These are phyloP conservation scores for Onthophagus sagittarius DNA, from an alignment of 2,888 invertebrate genomes.

Conservation along the genomic window DNA sequence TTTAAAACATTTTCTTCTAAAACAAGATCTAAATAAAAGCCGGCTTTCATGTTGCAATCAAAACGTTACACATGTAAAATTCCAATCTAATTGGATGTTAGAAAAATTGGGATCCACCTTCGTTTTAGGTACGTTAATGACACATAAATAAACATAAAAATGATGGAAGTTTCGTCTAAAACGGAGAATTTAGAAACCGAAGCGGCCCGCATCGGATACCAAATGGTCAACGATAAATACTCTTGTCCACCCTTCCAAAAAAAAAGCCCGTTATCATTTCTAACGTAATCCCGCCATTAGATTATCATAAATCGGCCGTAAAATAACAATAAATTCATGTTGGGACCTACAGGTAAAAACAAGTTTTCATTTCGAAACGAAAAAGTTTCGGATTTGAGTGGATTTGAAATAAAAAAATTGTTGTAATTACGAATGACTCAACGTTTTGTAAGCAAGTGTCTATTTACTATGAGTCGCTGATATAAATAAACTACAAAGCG, in stretches of 20 bases:
- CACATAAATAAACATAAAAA: not conserved
- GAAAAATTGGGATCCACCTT: too few relatives aligned
- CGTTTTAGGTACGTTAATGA: too few relatives aligned
- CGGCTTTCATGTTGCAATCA: too few relatives aligned
- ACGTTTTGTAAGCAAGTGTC: not conserved
- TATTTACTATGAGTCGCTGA: not conserved
- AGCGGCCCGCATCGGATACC: not conserved
- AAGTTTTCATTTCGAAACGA: not conserved
- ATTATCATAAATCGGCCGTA: slow-evolving; percentile 10
- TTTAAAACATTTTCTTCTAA: too few relatives aligned
- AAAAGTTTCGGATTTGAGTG: too few relatives aligned
- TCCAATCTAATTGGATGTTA: too few relatives aligned
- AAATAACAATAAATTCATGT: slow-evolving; percentile 11
- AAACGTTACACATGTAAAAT: too few relatives aligned
- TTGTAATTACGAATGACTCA: not conserved
- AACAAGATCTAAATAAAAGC: too few relatives aligned
- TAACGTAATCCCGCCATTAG: slow-evolving; percentile 7
- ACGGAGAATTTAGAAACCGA: not conserved
- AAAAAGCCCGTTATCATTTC: not conserved
- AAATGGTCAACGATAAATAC: not conserved
- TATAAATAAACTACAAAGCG: not conserved
- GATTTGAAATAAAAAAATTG: not conserved
- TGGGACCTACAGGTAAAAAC: not conserved
- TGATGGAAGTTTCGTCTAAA: not conserved
- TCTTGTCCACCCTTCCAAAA: not conserved